Percentiles rank a stretch among this genome's conserved stretches.
Evolutionary conservation across 2,797 vertebrate species (phyloP).

Genomic region (Heliangelus exortis): DNA sequence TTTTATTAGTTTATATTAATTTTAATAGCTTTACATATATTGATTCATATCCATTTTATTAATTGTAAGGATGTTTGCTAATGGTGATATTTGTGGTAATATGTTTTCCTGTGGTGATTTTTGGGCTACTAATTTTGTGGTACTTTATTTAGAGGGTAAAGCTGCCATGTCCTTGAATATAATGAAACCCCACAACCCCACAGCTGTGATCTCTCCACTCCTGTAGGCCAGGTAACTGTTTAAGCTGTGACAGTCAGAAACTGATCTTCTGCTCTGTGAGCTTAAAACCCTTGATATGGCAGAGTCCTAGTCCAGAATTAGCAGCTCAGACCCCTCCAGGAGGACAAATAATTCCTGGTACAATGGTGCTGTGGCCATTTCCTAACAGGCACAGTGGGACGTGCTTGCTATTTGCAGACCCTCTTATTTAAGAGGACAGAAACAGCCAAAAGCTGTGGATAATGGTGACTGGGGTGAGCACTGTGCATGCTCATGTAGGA

Average conservation of each 20-base stretch:
- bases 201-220: rapidly evolving
- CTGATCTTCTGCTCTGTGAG: neutral
- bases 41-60: neutral
- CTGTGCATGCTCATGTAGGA: neutral
- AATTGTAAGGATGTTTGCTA: neutral
- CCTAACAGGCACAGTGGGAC: neutral
- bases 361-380: neutral
- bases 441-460: neutral
- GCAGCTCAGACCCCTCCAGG: neutral
- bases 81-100: neutral
- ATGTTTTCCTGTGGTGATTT: neutral
- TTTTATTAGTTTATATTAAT: neutral
- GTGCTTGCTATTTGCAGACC: neutral
- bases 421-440: neutral
- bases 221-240: neutral
- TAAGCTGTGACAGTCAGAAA: neutral
- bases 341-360: neutral
- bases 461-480: rapidly evolving
- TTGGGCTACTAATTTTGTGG: neutral
- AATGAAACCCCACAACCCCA: neutral
- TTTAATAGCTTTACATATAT: neutral
- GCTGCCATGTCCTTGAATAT: neutral
- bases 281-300: neutral
- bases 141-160: neutral
- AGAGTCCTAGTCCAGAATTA: neutral